phyloP scores from a whole-genome alignment of 2,113 vertebrate genomes.

The Anarhynchus alexandrinus region DNA sequence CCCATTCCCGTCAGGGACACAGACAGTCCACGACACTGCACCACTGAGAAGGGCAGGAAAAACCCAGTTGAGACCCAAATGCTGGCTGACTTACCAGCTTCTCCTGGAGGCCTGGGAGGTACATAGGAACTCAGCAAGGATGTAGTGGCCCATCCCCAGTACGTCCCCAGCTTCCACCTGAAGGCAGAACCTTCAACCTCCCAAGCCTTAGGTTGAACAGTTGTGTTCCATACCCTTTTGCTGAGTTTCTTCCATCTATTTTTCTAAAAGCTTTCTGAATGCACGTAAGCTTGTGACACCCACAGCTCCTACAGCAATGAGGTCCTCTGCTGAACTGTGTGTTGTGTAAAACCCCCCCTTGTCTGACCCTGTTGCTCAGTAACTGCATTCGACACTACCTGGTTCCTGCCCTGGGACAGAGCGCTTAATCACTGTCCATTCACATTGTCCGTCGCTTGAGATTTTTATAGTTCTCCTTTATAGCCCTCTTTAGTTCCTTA shows the following conservation, averaged over 20 bases:
- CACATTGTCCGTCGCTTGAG: not conserved
- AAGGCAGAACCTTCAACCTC: not conserved
- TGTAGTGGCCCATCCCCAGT: fast-evolving
- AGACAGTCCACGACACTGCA: too few species aligned
- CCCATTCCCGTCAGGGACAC: too few species aligned
- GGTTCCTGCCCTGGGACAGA: not conserved
- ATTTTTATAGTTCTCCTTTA: not conserved
- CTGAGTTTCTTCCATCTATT: not conserved
- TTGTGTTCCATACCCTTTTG: not conserved
- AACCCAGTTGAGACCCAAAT: too few species aligned
- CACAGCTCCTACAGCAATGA: not conserved
- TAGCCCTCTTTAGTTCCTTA: not conserved
- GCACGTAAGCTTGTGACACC: not conserved
- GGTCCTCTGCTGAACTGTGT: not conserved
- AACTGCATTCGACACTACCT: not conserved
- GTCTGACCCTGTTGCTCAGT: not conserved
- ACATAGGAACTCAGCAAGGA: not conserved
- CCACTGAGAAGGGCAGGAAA: too few species aligned
- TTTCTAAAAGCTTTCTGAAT: not conserved
- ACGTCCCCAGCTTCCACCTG: not conserved
- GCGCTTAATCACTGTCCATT: not conserved
- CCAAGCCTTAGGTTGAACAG: not conserved
- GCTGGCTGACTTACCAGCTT: too few species aligned
- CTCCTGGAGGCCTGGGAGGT: too few species aligned
- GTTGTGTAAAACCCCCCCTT: not conserved